Base-by-base conservation (phyloP, 1,140 invertebrate genomes). In the Heliconius melpomene region DNA sequence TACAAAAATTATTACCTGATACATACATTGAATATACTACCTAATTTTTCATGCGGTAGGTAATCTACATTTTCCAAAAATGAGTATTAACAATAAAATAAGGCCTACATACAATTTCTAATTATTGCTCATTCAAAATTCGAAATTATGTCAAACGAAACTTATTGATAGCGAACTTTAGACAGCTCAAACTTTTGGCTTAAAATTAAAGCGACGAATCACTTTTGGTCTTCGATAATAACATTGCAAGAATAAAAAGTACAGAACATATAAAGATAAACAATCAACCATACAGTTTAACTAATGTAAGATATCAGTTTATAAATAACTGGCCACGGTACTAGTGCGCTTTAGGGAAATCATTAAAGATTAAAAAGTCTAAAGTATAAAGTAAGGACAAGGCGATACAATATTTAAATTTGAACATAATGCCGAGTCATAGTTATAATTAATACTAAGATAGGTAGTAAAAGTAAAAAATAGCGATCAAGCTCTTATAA, bases 301-400 rank as follows among this genome's bases (percentile, higher is more conserved):
- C 86, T 90, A 89, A 83, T 57, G n/a, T 57, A 57, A 57, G 86
- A 89, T 86, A 93, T 88, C 87, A 91, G 88, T 85, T 89, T 88
- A 89, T 89, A 87, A 89, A 91, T 89, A 93, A 94, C 92, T 94
- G 92, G 92, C 92, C 92, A 91, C 91, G 89, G 87, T 89, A 85
- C 79, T 83, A 89, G 87, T 86, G 87, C 88, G 90, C 89, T 91
- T 86, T 86, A 90, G 85, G 85, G 87, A 91, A 89, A 90, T 85
- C 84, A 89, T 86, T 80, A 84, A 87, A 90, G 84, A 84, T 85
- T 86, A 87, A 85, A 88, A 88, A 84, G 54, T 57, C 54, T 85
- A 84, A 90, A 84, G 76, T 86, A 84, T 87, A 89, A 78, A 86
- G 79, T 89, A 88, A 77, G 79, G 81, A 81, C 83, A 83, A 80